These are phyloP conservation scores for Parazoanthus atlanticus DNA, from an alignment of 92 coral and sea anemone species.

Conservation along the genomic window DNA sequence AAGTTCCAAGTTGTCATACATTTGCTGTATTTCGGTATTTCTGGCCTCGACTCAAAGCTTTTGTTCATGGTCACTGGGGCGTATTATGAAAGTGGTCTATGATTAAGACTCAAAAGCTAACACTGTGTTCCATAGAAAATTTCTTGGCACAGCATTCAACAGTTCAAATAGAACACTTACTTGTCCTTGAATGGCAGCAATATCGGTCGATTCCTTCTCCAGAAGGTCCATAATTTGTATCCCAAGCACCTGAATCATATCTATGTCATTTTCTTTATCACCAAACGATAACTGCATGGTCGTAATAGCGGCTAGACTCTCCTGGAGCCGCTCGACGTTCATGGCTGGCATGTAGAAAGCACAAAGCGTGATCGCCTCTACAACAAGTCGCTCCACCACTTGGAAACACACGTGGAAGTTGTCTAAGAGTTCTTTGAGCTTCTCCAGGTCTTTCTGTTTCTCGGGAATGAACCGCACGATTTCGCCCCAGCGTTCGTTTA, in stretches of 20 bases:
- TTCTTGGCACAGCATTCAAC: no score
- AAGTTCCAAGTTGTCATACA: no score
- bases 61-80: no score
- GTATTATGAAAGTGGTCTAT: no score
- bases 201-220: slow-evolving; percentile 77
- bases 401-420: slow-evolving; percentile 67
- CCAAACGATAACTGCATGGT: slow-evolving; percentile 59
- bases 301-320: slow-evolving; percentile 59
- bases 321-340: slow-evolving; percentile 63
- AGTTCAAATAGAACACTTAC: neutral
- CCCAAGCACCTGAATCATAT: slow-evolving; percentile 69
- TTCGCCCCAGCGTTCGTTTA: slow-evolving; percentile 71
- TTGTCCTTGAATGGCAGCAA: slow-evolving; percentile 70
- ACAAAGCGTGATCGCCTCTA: slow-evolving; percentile 73
- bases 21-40: no score
- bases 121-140: no score
- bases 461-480: slow-evolving; percentile 71
- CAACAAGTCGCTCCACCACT: slow-evolving; percentile 75
- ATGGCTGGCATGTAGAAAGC: slow-evolving; percentile 69
- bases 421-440: slow-evolving; percentile 77
- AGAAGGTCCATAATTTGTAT: slow-evolving; percentile 68
- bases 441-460: slow-evolving; percentile 77
- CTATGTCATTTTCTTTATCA: slow-evolving; percentile 72
- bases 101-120: no score
- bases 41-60: no score